Evolutionary conservation across 2,113 vertebrate species (phyloP).

Genomic region (Sclerurus mexicanus): DNA sequence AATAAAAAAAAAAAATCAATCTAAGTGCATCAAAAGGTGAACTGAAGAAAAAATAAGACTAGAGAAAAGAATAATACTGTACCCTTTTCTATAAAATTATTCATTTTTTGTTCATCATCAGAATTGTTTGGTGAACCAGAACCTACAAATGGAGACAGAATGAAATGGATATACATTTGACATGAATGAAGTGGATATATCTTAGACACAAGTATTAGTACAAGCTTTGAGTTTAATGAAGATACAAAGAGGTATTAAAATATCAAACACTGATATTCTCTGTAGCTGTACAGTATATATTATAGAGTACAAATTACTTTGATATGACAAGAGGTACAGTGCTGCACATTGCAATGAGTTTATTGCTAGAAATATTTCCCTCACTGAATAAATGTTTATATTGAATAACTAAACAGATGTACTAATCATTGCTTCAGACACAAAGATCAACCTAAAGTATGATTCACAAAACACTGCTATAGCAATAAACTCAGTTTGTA

Average conservation of each 20-base stretch:
- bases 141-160: conserved; percentile 83
- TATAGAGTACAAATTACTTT: neutral
- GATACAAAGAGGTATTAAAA: neutral
- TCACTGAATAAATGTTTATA: neutral
- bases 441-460: neutral
- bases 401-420: neutral
- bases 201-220: conserved; percentile 9
- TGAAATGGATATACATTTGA: conserved; percentile 60
- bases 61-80: conserved; percentile 81
- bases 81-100: conserved; percentile 97
- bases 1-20: conserved; percentile 78
- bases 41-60: conserved; percentile 66
- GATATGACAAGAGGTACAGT: neutral
- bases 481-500: neutral
- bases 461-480: neutral
- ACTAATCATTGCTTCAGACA: neutral
- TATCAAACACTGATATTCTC: neutral
- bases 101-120: conserved; percentile 90
- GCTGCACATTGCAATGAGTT: neutral
- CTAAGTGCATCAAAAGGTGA: conserved; percentile 67
- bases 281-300: neutral
- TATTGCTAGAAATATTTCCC: neutral
- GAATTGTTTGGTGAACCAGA: conserved; percentile 90
- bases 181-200: neutral
- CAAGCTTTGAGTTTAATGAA: neutral